Conservation (phyloP, 1,140 invertebrate genomes). For the Heliothis virescens region DNA sequence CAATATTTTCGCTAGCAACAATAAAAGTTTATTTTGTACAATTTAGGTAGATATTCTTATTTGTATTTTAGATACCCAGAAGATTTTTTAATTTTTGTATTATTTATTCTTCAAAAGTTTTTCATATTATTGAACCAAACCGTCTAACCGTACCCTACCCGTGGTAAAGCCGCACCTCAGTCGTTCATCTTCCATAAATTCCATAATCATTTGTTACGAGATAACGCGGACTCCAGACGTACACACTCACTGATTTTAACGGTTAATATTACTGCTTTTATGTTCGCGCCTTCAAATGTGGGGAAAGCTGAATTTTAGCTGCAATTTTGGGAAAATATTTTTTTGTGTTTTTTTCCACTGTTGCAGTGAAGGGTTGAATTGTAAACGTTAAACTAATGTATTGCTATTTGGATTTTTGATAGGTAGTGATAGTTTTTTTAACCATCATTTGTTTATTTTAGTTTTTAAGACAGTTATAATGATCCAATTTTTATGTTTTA, state of each 20-base stretch:
- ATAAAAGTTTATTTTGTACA: no score
- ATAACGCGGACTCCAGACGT: slow-evolving; percentile 44
- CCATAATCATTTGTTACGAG: slow-evolving; percentile 57
- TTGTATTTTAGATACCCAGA: background rate
- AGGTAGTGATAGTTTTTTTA: no score
- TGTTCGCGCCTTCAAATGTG: background rate
- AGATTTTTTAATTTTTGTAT: background rate
- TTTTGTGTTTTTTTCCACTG: background rate
- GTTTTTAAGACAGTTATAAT: no score
- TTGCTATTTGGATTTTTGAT: no score
- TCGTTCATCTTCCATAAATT: slow-evolving; percentile 57
- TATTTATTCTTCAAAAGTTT: background rate
- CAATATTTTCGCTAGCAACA: no score
- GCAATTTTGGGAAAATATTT: background rate
- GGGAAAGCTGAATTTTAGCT: background rate
- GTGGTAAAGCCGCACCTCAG: slow-evolving; percentile 46
- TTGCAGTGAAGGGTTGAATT: background rate
- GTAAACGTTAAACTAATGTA: no score
- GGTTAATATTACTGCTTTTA: slow-evolving; percentile 40
- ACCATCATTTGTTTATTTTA: no score
- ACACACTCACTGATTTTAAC: slow-evolving; percentile 51
- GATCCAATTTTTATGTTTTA: no score
- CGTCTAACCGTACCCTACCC: slow-evolving; percentile 8
- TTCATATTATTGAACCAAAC: background rate
- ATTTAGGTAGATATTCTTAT: no score